Conservation (phyloP, 2,797 vertebrate genomes). For the Micropoecilia bifurca region DNA sequence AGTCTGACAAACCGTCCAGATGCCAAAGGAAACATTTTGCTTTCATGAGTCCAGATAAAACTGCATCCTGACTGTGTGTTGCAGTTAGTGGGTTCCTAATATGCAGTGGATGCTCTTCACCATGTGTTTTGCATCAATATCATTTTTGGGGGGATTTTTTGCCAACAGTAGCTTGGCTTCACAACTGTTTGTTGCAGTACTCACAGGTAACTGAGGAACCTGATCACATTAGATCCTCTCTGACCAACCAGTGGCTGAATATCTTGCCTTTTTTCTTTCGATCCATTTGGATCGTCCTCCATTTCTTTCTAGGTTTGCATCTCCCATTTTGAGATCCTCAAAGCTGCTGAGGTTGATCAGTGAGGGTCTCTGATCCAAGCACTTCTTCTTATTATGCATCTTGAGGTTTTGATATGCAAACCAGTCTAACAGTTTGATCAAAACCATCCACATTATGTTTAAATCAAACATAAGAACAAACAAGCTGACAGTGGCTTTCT, state of each 20-base stretch:
- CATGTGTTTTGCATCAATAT: neutral
- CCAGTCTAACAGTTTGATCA: neutral
- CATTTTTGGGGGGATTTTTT: neutral
- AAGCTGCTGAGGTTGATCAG: neutral
- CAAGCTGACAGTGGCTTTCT: neutral
- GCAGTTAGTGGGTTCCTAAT: neutral
- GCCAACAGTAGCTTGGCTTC: neutral
- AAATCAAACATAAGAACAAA: neutral
- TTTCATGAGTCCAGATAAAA: neutral
- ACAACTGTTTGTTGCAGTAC: neutral
- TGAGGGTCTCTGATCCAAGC: neutral
- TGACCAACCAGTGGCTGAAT: neutral
- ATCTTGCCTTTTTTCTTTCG: neutral
- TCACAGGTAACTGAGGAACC: neutral
- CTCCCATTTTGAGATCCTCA: neutral
- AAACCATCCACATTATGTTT: too few species aligned
- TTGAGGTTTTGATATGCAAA: neutral
- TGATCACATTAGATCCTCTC: neutral
- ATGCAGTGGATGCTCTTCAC: neutral
- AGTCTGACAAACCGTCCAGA: neutral
- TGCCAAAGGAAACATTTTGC: neutral
- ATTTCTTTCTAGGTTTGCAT: neutral
- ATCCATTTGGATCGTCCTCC: neutral
- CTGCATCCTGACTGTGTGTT: neutral
- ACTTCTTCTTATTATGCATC: neutral